Percentiles rank a stretch among this genome's conserved stretches.
phyloP scores from a whole-genome alignment of 2,797 vertebrate genomes.

The Scarus forsteni region DNA sequence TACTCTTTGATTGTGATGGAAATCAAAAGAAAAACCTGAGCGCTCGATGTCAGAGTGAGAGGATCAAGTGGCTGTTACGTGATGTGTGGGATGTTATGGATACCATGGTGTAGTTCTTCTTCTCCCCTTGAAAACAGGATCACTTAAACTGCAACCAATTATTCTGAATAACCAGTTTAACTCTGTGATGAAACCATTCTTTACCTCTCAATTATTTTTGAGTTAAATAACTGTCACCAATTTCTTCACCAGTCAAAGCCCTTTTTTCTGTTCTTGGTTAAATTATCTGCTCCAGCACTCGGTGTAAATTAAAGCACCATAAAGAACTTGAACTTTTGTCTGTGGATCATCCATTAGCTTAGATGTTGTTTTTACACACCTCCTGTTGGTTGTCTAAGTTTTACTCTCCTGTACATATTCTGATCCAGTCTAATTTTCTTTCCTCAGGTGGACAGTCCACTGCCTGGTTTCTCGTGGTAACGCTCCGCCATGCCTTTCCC shows the following conservation, averaged over 20 bases:
- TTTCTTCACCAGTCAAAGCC: no score
- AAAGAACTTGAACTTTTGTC: no score
- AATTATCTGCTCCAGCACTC: no score
- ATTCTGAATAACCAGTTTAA: no score
- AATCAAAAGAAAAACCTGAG: background rate
- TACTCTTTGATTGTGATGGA: background rate
- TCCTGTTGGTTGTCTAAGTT: background rate
- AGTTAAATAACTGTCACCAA: no score
- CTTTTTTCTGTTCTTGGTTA: no score
- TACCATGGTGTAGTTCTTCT: background rate
- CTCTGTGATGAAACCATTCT: no score
- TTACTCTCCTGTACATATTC: background rate
- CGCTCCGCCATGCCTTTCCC: conserved; percentile 95
- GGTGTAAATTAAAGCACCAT: no score
- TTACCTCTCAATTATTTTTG: no score
- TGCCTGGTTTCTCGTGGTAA: conserved; percentile 79
- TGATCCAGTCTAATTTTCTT: conserved; percentile 35
- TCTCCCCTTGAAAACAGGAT: no score
- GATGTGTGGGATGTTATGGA: background rate
- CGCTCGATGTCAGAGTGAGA: background rate
- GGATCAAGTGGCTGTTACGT: background rate
- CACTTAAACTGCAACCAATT: no score
- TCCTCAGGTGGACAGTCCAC: conserved; percentile 70
- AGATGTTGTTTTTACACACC: background rate
- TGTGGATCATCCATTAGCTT: background rate